Percentiles rank a stretch among this genome's conserved stretches.
These are phyloP conservation scores for Scaptodrosophila latifasciaeformis DNA, from an alignment of 2,888 invertebrate species.

Conservation along the genomic window DNA sequence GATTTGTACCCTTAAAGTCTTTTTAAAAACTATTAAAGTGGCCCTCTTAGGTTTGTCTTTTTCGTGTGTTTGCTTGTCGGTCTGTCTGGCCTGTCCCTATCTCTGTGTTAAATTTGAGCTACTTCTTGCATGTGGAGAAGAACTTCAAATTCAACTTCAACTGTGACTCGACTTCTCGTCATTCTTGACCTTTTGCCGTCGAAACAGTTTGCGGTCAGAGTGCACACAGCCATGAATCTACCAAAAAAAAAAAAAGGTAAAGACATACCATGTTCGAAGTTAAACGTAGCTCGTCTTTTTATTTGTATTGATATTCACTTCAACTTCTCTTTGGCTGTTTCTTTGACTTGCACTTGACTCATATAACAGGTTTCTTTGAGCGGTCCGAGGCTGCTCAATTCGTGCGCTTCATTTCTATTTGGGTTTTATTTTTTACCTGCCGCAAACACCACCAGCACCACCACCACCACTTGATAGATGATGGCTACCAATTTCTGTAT, in stretches of 20 bases:
- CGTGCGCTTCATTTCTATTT: constrained; percentile 29
- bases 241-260: no score
- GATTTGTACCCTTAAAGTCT: no score
- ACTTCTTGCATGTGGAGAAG: constrained; percentile 19
- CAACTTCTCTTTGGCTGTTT: no score
- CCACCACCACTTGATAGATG: constrained; percentile 50
- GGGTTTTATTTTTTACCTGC: constrained; percentile 15
- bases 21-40: no score
- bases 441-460: not conserved
- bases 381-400: constrained; percentile 29
- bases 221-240: constrained; percentile 63
- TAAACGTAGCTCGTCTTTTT: no score
- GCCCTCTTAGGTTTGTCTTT: constrained; percentile 11
- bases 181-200: constrained; percentile 44
- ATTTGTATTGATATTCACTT: no score
- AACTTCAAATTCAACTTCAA: no score
- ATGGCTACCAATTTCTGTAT: constrained; percentile 27
- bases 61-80: constrained; percentile 1
- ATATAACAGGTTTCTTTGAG: constrained; percentile 45
- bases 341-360: constrained; percentile 47
- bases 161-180: not conserved
- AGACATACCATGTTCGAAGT: no score
- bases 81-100: constrained; percentile 20
- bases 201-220: constrained; percentile 52
- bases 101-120: constrained; percentile 33